These are phyloP conservation scores for Oligia latruncula DNA, from an alignment of 2,888 invertebrate species.

Conservation along the genomic window DNA sequence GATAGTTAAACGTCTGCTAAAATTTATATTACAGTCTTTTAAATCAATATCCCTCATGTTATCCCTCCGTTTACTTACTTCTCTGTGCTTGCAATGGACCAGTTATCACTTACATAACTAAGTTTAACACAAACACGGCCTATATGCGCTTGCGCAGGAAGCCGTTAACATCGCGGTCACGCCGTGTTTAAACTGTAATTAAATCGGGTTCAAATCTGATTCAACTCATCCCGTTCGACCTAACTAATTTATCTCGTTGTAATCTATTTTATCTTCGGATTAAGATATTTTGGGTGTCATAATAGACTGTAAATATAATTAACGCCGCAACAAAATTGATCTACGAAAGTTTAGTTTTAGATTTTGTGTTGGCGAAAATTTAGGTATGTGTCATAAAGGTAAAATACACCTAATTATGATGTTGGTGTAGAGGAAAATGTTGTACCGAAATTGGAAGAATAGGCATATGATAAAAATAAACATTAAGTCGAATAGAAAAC, in stretches of 20 bases:
- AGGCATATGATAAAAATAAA: constrained; percentile 9
- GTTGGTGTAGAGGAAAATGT: not conserved
- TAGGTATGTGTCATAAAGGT: not conserved
- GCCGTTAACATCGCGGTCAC: constrained; percentile 81
- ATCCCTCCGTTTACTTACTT: constrained; percentile 11
- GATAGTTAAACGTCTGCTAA: not conserved
- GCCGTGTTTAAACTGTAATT: constrained; percentile 84
- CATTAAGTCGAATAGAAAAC: constrained; percentile 31
- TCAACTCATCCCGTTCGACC: constrained; percentile 71
- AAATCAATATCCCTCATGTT: not conserved
- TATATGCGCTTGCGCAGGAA: constrained; percentile 83
- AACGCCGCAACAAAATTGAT: not conserved
- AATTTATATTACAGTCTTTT: not conserved
- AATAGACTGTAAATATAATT: constrained; percentile 24
- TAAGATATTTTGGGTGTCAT: constrained; percentile 38
- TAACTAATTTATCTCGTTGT: constrained; percentile 61
- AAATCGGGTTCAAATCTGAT: constrained; percentile 81
- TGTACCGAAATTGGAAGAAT: constrained; percentile 1
- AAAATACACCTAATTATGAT: not conserved
- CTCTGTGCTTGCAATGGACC: constrained; percentile 64
- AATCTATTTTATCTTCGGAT: constrained; percentile 49
- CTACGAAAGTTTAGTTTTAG: constrained; percentile 3
- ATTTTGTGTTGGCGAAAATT: constrained; percentile 1
- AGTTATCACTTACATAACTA: constrained; percentile 82
- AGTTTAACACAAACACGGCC: constrained; percentile 79